A percentile compares a stretch with the other conserved stretches of the same genome.
Evolutionary conservation across 2,888 invertebrate genomes (phyloP).

Genomic region (Ennomos fuscantarius): DNA sequence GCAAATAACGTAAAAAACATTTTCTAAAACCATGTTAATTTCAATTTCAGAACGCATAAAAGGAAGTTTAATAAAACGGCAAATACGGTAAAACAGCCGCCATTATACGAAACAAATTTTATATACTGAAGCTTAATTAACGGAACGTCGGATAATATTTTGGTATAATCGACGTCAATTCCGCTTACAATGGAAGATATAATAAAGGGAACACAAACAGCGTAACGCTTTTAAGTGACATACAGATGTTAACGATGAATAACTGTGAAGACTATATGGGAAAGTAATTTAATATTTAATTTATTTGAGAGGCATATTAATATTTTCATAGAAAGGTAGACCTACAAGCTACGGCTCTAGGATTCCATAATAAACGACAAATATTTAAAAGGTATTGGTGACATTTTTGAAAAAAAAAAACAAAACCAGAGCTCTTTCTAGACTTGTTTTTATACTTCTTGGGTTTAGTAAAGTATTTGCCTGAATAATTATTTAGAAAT

Average conservation of each 20-base stretch:
- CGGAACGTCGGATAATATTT: conserved; percentile 47
- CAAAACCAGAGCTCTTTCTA: too few species aligned
- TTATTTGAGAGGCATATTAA: too few species aligned
- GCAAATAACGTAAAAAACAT: too few species aligned
- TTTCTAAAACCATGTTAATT: neutral
- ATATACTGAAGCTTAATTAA: conserved; percentile 45
- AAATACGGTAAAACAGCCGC: conserved; percentile 13
- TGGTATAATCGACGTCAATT: conserved; percentile 55
- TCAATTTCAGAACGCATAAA: conserved; percentile 1
- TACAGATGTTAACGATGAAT: conserved; percentile 25
- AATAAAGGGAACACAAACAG: conserved; percentile 54
- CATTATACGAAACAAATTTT: conserved; percentile 40
- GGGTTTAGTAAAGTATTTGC: too few species aligned
- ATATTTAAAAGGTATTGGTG: too few species aligned
- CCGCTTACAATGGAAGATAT: conserved; percentile 50
- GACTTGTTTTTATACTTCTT: too few species aligned
- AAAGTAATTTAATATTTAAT: too few species aligned
- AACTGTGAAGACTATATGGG: neutral
- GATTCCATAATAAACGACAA: too few species aligned
- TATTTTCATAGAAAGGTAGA: too few species aligned
- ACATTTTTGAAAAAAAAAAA: too few species aligned
- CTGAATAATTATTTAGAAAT: too few species aligned
- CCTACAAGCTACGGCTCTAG: too few species aligned
- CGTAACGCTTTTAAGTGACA: conserved; percentile 40
- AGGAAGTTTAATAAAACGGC: conserved; percentile 12